Evolutionary conservation across 2,113 vertebrate genomes (phyloP).

Genomic region (Nesogale talazaci): DNA sequence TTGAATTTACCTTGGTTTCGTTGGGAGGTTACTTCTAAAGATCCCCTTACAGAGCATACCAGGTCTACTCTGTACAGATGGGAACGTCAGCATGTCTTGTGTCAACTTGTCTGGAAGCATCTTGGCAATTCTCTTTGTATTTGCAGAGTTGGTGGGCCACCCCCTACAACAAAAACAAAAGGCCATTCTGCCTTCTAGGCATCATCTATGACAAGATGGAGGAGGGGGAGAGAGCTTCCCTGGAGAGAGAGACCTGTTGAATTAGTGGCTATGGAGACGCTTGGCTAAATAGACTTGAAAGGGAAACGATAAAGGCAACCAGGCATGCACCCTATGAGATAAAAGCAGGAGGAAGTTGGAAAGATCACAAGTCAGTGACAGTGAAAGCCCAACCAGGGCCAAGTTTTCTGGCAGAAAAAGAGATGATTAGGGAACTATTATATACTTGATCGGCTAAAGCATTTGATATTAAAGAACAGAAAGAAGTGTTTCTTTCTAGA

Average conservation of each 20-base stretch:
- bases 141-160: background rate
- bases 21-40: background rate
- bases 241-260: background rate
- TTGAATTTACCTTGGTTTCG: background rate
- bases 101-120: background rate
- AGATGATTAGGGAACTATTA: conserved; percentile 34
- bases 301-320: background rate
- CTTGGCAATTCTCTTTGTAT: background rate
- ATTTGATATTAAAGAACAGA: conserved; percentile 45
- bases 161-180: background rate
- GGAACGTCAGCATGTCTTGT: background rate
- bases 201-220: background rate
- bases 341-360: conserved; percentile 2
- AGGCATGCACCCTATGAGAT: background rate
- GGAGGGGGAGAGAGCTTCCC: background rate
- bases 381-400: background rate
- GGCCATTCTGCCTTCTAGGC: background rate
- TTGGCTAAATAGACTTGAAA: background rate
- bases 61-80: background rate
- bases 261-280: background rate
- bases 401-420: conserved; percentile 21
- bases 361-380: background rate
- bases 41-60: background rate
- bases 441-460: background rate
- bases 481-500: conserved; percentile 47